These are phyloP conservation scores for Zalophus californianus DNA, from an alignment of 2,797 vertebrate genomes.

Conservation along the genomic window DNA sequence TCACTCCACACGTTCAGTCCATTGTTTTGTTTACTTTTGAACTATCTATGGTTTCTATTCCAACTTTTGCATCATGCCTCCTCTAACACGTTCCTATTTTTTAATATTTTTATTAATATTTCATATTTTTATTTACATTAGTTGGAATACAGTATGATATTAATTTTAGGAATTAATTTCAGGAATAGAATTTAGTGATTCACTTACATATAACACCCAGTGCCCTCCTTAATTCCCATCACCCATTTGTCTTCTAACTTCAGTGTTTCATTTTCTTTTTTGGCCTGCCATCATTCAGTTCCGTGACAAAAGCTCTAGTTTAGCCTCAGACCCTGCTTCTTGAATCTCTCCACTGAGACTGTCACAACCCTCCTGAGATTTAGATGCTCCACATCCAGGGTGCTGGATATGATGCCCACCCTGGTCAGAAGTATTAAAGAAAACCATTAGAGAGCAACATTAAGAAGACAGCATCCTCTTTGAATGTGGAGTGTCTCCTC, in stretches of 20 bases:
- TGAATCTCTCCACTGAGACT: neutral
- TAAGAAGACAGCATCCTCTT: neutral
- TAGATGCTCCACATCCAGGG: neutral
- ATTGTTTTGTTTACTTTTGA: neutral
- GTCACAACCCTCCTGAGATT: neutral
- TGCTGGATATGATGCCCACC: neutral
- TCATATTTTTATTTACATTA: neutral
- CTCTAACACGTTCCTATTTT: neutral
- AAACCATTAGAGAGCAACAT: neutral
- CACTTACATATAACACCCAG: neutral
- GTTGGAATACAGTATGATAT: neutral
- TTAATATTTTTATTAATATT: neutral
- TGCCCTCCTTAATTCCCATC: neutral
- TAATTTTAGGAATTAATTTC: neutral
- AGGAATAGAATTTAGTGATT: neutral
- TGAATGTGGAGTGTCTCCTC: fast-evolving
- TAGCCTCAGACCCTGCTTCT: neutral
- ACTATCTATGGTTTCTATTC: neutral
- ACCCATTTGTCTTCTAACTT: neutral
- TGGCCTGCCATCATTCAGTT: neutral
- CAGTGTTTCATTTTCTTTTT: neutral
- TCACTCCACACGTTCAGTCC: neutral
- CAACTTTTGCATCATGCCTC: neutral
- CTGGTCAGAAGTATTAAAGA: neutral
- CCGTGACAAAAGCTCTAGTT: neutral